Base-by-base conservation (phyloP, 1,140 invertebrate genomes). In the Triops longicaudatus region DNA sequence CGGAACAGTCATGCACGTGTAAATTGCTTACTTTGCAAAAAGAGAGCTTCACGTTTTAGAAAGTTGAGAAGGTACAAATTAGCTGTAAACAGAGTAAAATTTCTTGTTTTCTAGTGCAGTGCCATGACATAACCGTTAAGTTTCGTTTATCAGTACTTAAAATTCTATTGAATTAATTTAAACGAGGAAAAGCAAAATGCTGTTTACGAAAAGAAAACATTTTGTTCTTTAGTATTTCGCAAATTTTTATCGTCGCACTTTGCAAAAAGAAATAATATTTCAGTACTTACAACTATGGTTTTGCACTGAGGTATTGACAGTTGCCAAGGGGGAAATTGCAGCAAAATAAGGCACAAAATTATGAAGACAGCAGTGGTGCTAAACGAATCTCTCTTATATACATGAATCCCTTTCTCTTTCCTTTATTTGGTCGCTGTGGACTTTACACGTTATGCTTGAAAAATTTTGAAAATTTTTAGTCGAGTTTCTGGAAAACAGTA, bases 381-480 rank as follows among this genome's bases (percentile, higher is more conserved):
- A 63, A 12, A 17, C 22, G 50, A 63, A 63, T 22, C n/a, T 63
- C 50, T 63, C 31, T 63, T 63, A n/a, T 63, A 63, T n/a, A 63
- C 17, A 22, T 63, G 31, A 37, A 37, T 37, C 31, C 31, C 31
- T 37, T 37, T 37, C 31, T 37, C 31, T 37, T 37, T 37, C 31
- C 31, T 37, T 37, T 0, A 14, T 22, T 63, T 63, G 14, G 1
- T 63, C 50, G 22, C 50, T 63, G 50, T 63, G 50, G 31, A 63
- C 50, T 22, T 63, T 14, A 37, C 2, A 63, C 50, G 50, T 63
- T 22, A 22, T 63, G 14, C 10, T 63, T 63, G 31, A 7, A 37
- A 63, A 63, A 63, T 63, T 63, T 63, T 63, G 31, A 7, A 37
- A 63, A 63, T 14, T 63, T 63, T 63, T 63, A 63, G 50, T 63